These are phyloP conservation scores for Phoenoteleia sp. DNA, from an alignment of 2,888 invertebrate genomes.

Conservation along the genomic window DNA sequence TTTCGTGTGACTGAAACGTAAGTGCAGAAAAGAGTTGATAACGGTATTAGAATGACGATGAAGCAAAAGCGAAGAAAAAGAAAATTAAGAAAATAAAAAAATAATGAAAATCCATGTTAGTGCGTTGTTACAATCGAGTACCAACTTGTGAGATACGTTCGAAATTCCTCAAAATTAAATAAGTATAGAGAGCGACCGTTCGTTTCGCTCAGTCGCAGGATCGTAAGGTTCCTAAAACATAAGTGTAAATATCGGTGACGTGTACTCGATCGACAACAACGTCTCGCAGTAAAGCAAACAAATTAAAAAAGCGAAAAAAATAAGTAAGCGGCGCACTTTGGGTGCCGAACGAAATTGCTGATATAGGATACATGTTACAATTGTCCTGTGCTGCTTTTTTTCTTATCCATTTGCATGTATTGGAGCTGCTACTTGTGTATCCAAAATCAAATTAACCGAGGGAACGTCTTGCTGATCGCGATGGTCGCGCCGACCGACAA, in stretches of 20 bases:
- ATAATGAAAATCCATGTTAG: conserved; percentile 60
- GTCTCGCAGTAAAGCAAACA: conserved; percentile 51
- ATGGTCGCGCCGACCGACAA: conserved; percentile 47
- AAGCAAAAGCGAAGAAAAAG: conserved; percentile 9
- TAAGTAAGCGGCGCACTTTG: conserved; percentile 12
- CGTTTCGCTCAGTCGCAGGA: conserved; percentile 64
- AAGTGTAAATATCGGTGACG: conserved; percentile 70
- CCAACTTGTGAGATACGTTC: conserved; percentile 60
- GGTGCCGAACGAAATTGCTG: conserved; percentile 35
- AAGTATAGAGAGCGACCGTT: conserved; percentile 40
- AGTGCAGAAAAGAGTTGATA: conserved; percentile 64
- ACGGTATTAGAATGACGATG: conserved; percentile 63
- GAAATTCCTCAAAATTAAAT: conserved; percentile 44
- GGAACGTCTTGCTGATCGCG: conserved; percentile 24
- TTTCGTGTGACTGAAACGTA: conserved; percentile 59
- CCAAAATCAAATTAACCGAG: conserved; percentile 36
- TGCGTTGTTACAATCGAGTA: conserved; percentile 67
- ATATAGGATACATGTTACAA: conserved; percentile 27
- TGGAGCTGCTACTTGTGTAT: conserved; percentile 36
- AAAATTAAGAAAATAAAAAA: conserved; percentile 23
- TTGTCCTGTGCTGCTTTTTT: conserved; percentile 52
- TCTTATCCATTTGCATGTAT: conserved; percentile 23
- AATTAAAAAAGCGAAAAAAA: conserved; percentile 13
- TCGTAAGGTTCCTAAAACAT: conserved; percentile 71
- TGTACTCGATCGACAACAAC: conserved; percentile 61